Conservation (phyloP, 2,113 vertebrate species). For the Grallaria varia region DNA sequence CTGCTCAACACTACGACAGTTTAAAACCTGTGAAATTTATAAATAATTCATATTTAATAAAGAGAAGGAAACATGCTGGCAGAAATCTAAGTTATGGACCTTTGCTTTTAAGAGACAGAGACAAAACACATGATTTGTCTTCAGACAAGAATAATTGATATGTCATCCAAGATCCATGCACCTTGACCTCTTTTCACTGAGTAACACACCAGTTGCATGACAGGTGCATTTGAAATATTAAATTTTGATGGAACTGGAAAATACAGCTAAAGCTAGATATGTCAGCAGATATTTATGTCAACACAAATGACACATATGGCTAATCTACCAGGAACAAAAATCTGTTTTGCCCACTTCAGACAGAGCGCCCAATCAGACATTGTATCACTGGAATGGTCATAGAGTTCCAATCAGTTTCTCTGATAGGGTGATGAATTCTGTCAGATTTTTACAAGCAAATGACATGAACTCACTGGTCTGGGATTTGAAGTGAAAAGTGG, state of each 20-base stretch:
- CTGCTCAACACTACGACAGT: neutral
- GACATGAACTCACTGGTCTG: neutral
- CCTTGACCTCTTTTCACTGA: conserved; percentile 15
- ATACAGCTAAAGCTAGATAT: neutral
- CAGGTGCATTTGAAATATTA: conserved; percentile 34
- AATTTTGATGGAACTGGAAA: conserved; percentile 3
- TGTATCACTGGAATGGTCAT: neutral
- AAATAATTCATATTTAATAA: conserved; percentile 39
- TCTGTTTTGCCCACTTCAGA: neutral
- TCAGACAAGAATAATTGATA: conserved; percentile 15
- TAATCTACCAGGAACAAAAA: conserved; percentile 6
- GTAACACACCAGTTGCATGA: neutral
- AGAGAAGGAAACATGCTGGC: neutral
- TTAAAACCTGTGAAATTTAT: conserved; percentile 11
- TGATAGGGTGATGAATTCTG: neutral
- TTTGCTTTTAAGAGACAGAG: neutral
- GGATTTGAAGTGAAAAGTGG: conserved; percentile 10
- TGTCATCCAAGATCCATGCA: neutral
- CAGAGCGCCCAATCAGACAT: neutral
- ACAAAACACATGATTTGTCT: conserved; percentile 3
- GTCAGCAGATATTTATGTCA: neutral
- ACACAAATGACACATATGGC: neutral
- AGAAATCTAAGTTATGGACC: neutral
- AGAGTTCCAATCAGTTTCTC: neutral
- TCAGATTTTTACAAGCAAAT: conserved; percentile 25